Base-by-base conservation (phyloP, 2,888 invertebrate genomes). In the Cryptocephalus moraei region DNA sequence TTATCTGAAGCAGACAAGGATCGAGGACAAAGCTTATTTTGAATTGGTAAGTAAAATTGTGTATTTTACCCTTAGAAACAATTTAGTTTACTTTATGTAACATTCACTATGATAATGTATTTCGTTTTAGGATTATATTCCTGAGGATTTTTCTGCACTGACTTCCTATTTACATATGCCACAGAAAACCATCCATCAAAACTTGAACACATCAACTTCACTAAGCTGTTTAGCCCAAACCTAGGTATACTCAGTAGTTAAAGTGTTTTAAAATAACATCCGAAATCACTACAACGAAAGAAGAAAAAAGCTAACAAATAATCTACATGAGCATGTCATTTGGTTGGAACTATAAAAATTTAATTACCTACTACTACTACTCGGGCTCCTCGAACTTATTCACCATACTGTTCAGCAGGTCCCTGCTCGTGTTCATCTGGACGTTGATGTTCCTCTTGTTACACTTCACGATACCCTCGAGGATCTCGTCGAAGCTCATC, bases 401-500 rank as follows among this genome's bases (percentile, higher is more conserved):
- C 10, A 54, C 47, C 1, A 47, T 43, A 22, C 56, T 49, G 47
- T 56, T 53, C 22, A 53, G 34, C 32, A 55, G 39, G 22, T 55
- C 56, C 41, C 51, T 49, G 44, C 52, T 48, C 8, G 54, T 50
- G 9, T 46, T 46, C 39, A 47, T 42, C 42, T 54, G 52, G 32
- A 54, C 49, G 4, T 59, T 57, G 40, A 62, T 57, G 53, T 61
- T 62, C 47, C 58, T 62, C 39, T 60, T 53, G 48, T 63, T 63
- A 42, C 62, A 62, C 49, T 58, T 59, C 1, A 63, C 58, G 22
- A 63, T 57, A 36, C 62, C 62, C 38, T 60, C 56, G 10, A 63
- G 49, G 43, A 63, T 62, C 43, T 62, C 61, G 46, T 63, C 63
- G 38, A 63, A 62, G 46, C 55, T 62, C n/a, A 63, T 45, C 33